phyloP scores from a whole-genome alignment of 1,140 invertebrate species.

The Drosophila bocqueti region DNA sequence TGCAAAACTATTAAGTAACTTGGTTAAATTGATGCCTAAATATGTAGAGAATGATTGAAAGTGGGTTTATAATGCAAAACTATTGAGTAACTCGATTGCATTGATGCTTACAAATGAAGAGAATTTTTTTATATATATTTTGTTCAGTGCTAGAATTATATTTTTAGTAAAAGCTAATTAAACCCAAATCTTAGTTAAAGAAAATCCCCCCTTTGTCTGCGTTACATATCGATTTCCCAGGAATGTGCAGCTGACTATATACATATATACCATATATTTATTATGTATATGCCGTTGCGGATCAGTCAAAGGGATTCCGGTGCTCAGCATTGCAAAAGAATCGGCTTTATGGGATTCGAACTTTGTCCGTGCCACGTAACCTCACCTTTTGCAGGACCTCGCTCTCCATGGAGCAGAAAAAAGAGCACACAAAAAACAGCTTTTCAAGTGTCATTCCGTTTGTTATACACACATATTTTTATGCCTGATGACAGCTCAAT shows the following conservation, averaged over 20 bases:
- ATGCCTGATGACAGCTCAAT: slow-evolving; percentile 72
- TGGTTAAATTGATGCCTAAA: not conserved
- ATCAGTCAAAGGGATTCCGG: slow-evolving; percentile 25
- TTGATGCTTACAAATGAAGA: not conserved
- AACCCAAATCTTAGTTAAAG: not conserved
- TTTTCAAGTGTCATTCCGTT: slow-evolving; percentile 58
- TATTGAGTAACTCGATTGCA: not conserved
- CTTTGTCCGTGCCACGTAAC: slow-evolving; percentile 29
- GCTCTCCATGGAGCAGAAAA: not conserved
- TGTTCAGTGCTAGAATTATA: not conserved
- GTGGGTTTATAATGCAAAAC: no score
- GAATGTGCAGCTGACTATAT: not conserved
- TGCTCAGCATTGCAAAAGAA: slow-evolving; percentile 29
- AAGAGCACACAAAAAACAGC: not conserved
- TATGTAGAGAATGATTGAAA: not conserved
- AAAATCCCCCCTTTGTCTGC: not conserved
- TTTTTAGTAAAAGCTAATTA: not conserved
- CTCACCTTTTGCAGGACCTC: slow-evolving; percentile 21
- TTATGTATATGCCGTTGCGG: not conserved
- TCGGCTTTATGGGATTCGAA: slow-evolving; percentile 32
- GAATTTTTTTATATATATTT: not conserved
- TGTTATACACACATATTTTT: slow-evolving; percentile 64
- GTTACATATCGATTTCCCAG: slow-evolving; percentile 4
- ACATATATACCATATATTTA: not conserved
- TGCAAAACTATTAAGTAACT: not conserved